A percentile compares a stretch with the other conserved stretches of the same genome.
phyloP scores from a whole-genome alignment of 2,888 invertebrate genomes.

The Entomobrya multifasciata region DNA sequence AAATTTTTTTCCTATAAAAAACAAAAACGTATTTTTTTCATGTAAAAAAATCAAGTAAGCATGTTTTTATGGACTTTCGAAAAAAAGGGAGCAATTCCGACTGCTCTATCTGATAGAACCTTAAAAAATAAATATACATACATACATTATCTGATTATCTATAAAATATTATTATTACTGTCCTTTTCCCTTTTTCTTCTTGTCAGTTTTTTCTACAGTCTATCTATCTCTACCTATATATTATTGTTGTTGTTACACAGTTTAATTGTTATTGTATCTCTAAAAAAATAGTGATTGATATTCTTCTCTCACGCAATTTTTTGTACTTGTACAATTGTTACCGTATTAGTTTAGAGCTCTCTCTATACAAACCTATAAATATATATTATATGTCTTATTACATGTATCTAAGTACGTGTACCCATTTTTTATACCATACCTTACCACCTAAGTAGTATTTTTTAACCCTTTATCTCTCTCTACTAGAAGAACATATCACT shows the following conservation, averaged over 20 bases:
- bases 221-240: conserved; percentile 48
- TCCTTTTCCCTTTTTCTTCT: background rate
- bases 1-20: background rate
- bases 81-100: conserved; percentile 39
- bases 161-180: background rate
- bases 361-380: no score
- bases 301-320: conserved; percentile 44
- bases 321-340: conserved; percentile 25
- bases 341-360: conserved; percentile 18
- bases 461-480: conserved; percentile 34
- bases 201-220: conserved; percentile 26
- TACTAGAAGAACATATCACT: conserved; percentile 54
- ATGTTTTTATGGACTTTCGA: no score
- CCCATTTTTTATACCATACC: background rate
- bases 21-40: conserved; percentile 15
- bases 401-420: conserved; percentile 38
- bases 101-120: conserved; percentile 35
- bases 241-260: conserved; percentile 27
- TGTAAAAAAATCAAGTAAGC: conserved; percentile 45
- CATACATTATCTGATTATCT: background rate
- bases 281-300: background rate
- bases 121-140: no score
- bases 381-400: no score
- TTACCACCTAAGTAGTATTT: conserved; percentile 22
- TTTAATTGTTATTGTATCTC: conserved; percentile 28